Percentiles rank a stretch among this genome's conserved stretches.
phyloP scores from a whole-genome alignment of 2,113 vertebrate species.

The Lontra canadensis region DNA sequence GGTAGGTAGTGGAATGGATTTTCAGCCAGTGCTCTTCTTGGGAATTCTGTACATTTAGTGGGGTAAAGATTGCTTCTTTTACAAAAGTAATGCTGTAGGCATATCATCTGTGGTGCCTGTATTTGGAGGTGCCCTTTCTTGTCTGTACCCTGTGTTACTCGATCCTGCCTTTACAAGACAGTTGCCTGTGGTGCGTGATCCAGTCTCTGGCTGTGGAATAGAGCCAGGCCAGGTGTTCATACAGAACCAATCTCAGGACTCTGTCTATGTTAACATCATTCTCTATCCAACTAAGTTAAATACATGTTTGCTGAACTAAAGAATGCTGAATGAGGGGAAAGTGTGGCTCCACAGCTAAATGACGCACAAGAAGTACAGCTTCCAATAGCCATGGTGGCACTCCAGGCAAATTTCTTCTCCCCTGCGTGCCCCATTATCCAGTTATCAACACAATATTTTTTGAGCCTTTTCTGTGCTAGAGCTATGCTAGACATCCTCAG shows the following conservation, averaged over 20 bases:
- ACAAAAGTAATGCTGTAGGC: neutral
- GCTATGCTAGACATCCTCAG: neutral
- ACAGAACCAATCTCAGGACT: neutral
- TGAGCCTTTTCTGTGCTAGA: neutral
- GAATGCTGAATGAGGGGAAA: neutral
- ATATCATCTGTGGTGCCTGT: neutral
- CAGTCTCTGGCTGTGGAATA: neutral
- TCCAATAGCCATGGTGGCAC: neutral
- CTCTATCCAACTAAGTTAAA: neutral
- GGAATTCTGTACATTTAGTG: neutral
- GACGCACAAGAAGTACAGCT: neutral
- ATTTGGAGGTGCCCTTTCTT: neutral
- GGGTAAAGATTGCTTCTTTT: neutral
- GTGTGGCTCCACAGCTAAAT: neutral
- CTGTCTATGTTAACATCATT: neutral
- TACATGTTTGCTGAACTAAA: neutral
- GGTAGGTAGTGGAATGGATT: neutral
- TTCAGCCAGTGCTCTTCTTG: neutral
- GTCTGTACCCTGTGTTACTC: neutral
- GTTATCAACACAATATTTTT: constrained; percentile 50
- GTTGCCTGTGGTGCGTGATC: neutral
- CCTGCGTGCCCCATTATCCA: neutral
- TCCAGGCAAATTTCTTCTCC: neutral
- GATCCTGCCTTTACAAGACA: neutral
- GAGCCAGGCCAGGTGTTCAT: neutral